Conservation (phyloP, 1,140 invertebrate species). For the Stenopsyche tienmushanensis region DNA sequence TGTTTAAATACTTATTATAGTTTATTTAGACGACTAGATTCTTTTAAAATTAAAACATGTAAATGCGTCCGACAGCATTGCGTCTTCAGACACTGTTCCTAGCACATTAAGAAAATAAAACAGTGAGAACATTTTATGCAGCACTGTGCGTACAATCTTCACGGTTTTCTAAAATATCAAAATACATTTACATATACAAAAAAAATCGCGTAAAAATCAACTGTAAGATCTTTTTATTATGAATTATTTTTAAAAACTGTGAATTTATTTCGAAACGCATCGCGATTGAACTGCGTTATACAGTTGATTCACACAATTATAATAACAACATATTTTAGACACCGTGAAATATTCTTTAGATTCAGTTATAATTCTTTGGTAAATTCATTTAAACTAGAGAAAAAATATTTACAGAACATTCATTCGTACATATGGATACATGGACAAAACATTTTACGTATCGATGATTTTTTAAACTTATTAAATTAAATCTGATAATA, state of each 20-base stretch:
- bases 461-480: background rate
- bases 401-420: conserved; percentile 27
- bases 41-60: conserved; percentile 29
- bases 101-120: conserved; percentile 33
- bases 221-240: too few relatives aligned
- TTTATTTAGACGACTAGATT: conserved; percentile 42
- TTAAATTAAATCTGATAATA: background rate
- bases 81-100: conserved; percentile 12
- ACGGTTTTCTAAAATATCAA: conserved; percentile 13
- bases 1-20: conserved; percentile 23
- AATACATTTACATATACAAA: background rate
- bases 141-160: conserved; percentile 34
- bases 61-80: conserved; percentile 11
- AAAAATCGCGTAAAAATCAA: too few relatives aligned
- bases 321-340: background rate
- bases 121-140: conserved; percentile 39
- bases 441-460: conserved; percentile 8
- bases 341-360: conserved; percentile 2
- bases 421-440: conserved; percentile 1
- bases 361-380: conserved; percentile 9
- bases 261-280: too few relatives aligned
- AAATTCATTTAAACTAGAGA: conserved; percentile 9
- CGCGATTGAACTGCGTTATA: too few relatives aligned
- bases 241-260: too few relatives aligned
- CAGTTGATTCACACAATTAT: background rate